Base-by-base conservation (phyloP, 2,113 vertebrate genomes). In the Dipodomys stephensi region DNA sequence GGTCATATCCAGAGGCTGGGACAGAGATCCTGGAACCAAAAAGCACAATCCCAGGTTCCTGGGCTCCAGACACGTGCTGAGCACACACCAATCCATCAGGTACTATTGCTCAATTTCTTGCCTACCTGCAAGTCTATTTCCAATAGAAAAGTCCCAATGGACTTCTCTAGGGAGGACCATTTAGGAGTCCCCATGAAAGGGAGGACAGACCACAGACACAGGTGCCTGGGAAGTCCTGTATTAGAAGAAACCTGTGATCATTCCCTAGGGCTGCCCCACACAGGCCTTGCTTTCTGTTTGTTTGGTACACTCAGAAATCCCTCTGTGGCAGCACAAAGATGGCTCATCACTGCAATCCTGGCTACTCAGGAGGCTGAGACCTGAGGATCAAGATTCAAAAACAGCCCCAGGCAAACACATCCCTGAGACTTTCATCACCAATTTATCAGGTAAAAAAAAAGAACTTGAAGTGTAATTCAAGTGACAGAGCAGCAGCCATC, bases 201-300 rank as follows among this genome's bases (percentile, higher is more conserved):
- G 0, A 22, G 30, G 67, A n/a, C 12, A 64, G n/a, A 6, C 60
- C 27, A 4, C 11, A 18, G 69, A 11, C 6, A 25, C 32, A 53
- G 46, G 19, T 30, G n/a, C 35, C 19, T 0, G 6, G 27, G 27
- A 60, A 9, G 7, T 18, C 60, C 46, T 49, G 28, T 0, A 0
- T 2, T 1, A 7, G 15, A 39, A 44, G 20, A 80, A 23, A 3
- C 4, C 16, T 23, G 25, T 2, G 1, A 46, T 25, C 32, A 53
- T 57, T 65, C 78, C 44, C 57, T 68, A 25, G 11, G 11, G 19
- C 28, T 6, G 1, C 27, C 25, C 3, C 53, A 69, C 0, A 0
- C 6, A 6, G 18, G 20, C 23, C 32, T 44, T 2, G 13, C 23
- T 44, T 71, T 93, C 71, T 46, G 3, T 44, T 19, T 67, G 23